These are phyloP conservation scores for Myotis brandtii DNA, from an alignment of 2,113 vertebrate genomes.

Conservation along the genomic window DNA sequence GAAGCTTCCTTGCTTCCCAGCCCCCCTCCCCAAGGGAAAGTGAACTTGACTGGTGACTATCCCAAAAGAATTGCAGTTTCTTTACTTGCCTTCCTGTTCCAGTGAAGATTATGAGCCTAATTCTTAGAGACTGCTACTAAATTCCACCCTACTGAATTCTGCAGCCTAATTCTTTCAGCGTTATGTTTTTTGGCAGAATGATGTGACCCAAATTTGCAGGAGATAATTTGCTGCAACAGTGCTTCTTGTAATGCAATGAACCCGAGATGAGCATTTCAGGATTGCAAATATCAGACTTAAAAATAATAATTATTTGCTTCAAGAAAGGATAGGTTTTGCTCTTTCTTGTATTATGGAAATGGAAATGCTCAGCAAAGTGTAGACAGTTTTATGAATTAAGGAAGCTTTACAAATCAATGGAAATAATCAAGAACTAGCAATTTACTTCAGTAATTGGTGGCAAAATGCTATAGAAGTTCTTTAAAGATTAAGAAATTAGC, in stretches of 20 bases:
- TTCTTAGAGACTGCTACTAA: constrained; percentile 83
- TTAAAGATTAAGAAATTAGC: constrained; percentile 68
- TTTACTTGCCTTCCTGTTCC: constrained; percentile 80
- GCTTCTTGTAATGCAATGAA: constrained; percentile 66
- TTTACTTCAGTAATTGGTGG: constrained; percentile 38
- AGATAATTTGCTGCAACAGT: constrained; percentile 73
- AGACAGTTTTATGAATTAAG: constrained; percentile 68
- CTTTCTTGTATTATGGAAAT: constrained; percentile 51
- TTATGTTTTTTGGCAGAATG: constrained; percentile 71
- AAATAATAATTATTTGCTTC: constrained; percentile 56
- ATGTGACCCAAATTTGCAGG: constrained; percentile 82
- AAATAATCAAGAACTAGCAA: constrained; percentile 58
- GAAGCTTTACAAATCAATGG: constrained; percentile 71
- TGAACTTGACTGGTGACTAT: constrained; percentile 55
- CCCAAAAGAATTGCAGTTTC: constrained; percentile 74
- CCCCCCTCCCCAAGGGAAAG: constrained; percentile 9
- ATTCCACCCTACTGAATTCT: constrained; percentile 82
- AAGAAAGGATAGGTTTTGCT: constrained; percentile 65
- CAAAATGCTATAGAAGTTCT: constrained; percentile 63
- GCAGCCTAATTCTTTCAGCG: constrained; percentile 82
- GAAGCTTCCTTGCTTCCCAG: not conserved
- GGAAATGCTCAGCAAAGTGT: constrained; percentile 69
- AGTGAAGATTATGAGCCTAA: constrained; percentile 79
- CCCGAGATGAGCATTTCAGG: constrained; percentile 60
- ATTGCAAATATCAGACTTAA: constrained; percentile 64